Evolutionary conservation across 1,140 invertebrate genomes (phyloP).

Genomic region (Pachyrhynchus sulphureomaculatus): DNA sequence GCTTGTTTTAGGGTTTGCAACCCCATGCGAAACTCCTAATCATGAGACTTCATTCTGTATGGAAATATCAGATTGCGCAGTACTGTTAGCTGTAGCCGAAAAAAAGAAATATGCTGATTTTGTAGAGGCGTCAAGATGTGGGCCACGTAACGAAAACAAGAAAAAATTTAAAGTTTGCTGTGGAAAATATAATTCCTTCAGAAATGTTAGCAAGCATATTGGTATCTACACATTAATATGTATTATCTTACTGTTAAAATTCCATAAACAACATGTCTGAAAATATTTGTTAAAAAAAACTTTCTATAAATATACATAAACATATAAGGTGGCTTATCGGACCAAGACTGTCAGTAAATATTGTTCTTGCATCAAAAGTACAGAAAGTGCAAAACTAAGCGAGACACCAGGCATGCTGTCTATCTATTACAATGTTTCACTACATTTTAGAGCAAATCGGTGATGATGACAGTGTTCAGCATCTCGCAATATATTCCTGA

Average conservation of each 20-base stretch:
- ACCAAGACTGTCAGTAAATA: no score
- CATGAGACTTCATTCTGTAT: conserved; percentile 36
- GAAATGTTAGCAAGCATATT: conserved; percentile 8
- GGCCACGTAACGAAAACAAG: conserved; percentile 33
- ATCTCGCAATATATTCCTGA: no score
- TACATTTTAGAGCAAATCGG: no score
- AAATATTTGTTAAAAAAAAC: no score
- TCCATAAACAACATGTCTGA: not conserved
- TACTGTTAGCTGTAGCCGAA: conserved; percentile 13
- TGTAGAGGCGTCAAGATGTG: conserved; percentile 38
- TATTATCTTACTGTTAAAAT: not conserved
- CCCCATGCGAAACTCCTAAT: conserved; percentile 43
- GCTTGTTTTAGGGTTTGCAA: conserved; percentile 43
- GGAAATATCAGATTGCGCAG: conserved; percentile 37
- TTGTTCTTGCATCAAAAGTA: no score
- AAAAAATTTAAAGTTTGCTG: conserved; percentile 42
- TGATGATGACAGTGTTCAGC: no score
- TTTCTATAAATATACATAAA: no score
- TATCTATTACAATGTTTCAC: no score
- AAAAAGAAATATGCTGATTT: conserved; percentile 32
- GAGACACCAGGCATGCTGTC: no score
- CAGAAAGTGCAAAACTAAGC: no score
- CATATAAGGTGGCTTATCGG: no score
- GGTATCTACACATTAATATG: conserved; percentile 9
- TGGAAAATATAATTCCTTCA: conserved; percentile 30